A percentile compares a stretch with the other conserved stretches of the same genome.
phyloP scores from a whole-genome alignment of 2,888 invertebrate species.

The Halocaridina rubra region DNA sequence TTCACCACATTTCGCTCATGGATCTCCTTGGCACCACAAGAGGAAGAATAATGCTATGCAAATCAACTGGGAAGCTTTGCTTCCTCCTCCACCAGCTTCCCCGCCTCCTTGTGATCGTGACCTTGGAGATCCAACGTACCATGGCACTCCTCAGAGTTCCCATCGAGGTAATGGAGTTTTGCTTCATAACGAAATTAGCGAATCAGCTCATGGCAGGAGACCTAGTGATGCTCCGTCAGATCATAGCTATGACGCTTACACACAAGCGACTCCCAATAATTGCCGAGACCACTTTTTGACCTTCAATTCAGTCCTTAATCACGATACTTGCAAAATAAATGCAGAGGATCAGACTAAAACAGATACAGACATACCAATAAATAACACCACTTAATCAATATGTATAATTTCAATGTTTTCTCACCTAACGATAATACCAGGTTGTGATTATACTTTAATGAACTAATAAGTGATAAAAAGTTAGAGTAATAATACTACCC shows the following conservation, averaged over 20 bases:
- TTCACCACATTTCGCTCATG: neutral
- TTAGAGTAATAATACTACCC: neutral
- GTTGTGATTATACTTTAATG: neutral
- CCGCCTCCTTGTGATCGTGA: constrained; percentile 17
- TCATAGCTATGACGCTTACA: constrained; percentile 42
- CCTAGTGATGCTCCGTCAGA: constrained; percentile 41
- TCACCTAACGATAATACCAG: neutral
- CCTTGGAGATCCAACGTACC: neutral
- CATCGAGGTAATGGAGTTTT: neutral
- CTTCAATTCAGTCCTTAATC: constrained; percentile 41
- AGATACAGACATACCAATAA: neutral
- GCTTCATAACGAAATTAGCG: neutral
- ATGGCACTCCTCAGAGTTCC: neutral
- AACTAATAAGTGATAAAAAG: no score
- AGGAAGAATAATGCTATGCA: neutral
- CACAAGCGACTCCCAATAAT: neutral
- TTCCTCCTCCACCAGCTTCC: constrained; percentile 28
- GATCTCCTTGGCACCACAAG: neutral
- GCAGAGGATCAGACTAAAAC: neutral
- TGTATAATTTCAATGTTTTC: no score
- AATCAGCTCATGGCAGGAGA: constrained; percentile 21
- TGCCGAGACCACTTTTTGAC: constrained; percentile 6
- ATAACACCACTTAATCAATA: neutral
- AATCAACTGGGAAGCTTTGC: constrained; percentile 23
- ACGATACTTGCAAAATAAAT: neutral